A percentile compares a stretch with the other conserved stretches of the same genome.
Evolutionary conservation across 2,113 vertebrate species (phyloP).

Genomic region (Xyrauchen texanus): DNA sequence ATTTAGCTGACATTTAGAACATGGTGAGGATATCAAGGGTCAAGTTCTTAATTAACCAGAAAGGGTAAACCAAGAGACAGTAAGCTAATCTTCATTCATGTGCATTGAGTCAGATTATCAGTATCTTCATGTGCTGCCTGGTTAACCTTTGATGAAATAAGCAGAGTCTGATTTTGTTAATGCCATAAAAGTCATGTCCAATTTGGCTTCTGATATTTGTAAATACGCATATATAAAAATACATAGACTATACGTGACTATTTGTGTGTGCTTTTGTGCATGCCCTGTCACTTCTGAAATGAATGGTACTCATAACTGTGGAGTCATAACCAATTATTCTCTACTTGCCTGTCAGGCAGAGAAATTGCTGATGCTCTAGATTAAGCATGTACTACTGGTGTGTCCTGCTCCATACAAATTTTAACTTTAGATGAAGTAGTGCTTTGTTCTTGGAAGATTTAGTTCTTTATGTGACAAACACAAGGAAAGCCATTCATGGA

Average conservation of each 20-base stretch:
- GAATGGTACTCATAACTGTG: constrained; percentile 49
- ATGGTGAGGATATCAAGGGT: no score
- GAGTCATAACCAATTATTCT: constrained; percentile 50
- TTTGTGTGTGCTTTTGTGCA: constrained; percentile 24
- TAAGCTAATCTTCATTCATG: no score
- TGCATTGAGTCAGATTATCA: no score
- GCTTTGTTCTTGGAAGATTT: constrained; percentile 32
- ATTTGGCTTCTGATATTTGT: background rate
- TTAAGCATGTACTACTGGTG: constrained; percentile 8
- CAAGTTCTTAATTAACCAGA: no score
- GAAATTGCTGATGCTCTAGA: constrained; percentile 49
- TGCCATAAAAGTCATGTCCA: background rate
- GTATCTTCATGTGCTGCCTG: no score
- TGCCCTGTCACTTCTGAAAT: constrained; percentile 34
- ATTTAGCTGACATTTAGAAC: no score
- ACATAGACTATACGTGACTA: background rate
- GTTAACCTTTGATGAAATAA: no score
- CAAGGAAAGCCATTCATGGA: constrained; percentile 21
- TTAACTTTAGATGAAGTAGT: constrained; percentile 27
- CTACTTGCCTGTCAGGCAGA: constrained; percentile 33
- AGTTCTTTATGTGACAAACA: constrained; percentile 13
- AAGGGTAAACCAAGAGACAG: no score
- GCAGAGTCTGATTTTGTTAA: no score
- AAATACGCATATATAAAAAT: background rate
- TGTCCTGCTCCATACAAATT: constrained; percentile 26